phyloP scores from a whole-genome alignment of 2,888 invertebrate species.

The Brachyopa scutellaris region DNA sequence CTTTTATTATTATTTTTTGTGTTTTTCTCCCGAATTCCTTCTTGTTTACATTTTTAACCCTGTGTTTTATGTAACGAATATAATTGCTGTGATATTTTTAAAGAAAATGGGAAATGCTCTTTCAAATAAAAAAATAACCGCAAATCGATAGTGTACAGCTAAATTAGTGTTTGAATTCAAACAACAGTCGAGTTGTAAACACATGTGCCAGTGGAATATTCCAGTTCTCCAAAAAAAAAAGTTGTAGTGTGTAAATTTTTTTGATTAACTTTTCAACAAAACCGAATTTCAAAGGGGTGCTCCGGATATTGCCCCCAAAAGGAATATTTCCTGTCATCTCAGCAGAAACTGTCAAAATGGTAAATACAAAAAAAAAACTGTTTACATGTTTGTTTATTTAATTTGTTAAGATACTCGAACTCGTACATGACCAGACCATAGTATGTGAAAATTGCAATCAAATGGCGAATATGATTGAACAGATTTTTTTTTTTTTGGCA shows the following conservation, averaged over 20 bases:
- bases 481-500: constrained; percentile 24
- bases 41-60: constrained; percentile 33
- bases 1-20: constrained; percentile 1
- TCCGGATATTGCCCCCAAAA: constrained; percentile 65
- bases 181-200: constrained; percentile 27
- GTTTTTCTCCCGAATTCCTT: constrained; percentile 12
- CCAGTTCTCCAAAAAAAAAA: constrained; percentile 14
- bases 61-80: constrained; percentile 53
- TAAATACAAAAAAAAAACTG: constrained; percentile 34
- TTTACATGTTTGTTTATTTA: constrained; percentile 1
- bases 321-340: constrained; percentile 57
- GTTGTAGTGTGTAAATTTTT: background rate
- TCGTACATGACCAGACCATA: too few species aligned
- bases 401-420: too few species aligned
- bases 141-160: constrained; percentile 33
- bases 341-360: constrained; percentile 62
- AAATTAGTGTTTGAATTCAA: background rate
- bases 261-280: constrained; percentile 23
- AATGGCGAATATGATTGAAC: background rate
- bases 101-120: constrained; percentile 17
- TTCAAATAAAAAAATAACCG: constrained; percentile 34
- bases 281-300: constrained; percentile 33
- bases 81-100: constrained; percentile 57
- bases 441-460: constrained; percentile 14
- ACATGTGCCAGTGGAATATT: constrained; percentile 42